Base-by-base conservation (phyloP, 2,888 invertebrate species). In the Pachymerium ferrugineum region DNA sequence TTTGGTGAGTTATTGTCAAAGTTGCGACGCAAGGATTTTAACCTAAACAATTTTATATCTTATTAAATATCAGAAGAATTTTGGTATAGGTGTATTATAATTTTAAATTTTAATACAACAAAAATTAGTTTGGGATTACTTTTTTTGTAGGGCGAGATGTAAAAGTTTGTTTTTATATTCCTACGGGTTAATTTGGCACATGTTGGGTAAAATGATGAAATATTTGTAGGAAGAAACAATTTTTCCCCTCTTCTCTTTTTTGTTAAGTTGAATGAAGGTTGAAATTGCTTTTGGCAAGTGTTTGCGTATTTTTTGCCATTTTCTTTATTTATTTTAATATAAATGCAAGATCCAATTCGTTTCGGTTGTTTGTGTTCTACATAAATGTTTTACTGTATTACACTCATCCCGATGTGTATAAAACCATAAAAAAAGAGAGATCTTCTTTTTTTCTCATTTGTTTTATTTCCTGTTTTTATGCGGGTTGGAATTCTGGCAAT, bases 321-420 rank as follows among this genome's bases (percentile, higher is more conserved):
- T 54, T 54, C 47, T 54, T 54, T 54, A 22, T 54, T 54, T 54
- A 54, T 54, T 54, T 54, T 54, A 54, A 54, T 54, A 54, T 54
- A 54, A 54, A 54, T 54, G 47, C 47, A 54, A 54, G 47, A 54
- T 54, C 47, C 47, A 54, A 54, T 54, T 54, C 22, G 47, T 54
- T 54, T 54, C 47, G 22, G 47, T 54, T 54, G 22, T 10, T 54
- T 54, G n/a, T n/a, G 47, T 54, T 54, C 47, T 54, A 10, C 47
- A 54, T 54, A 54, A 54, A 54, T 54, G 47, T 54, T 54, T 54
- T 54, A 54, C 47, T 54, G 19, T 54, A 22, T 47, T 19, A 54
- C 47, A 54, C 47, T 54, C 47, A 54, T n/a, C 47, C 22, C 47
- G 19, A 54, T 54, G 47, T 16, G 22, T 22, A 54, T 54, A 54